Evolutionary conservation across 1,140 invertebrate species (phyloP).

Genomic region (Caenorhabditis elegans): DNA sequence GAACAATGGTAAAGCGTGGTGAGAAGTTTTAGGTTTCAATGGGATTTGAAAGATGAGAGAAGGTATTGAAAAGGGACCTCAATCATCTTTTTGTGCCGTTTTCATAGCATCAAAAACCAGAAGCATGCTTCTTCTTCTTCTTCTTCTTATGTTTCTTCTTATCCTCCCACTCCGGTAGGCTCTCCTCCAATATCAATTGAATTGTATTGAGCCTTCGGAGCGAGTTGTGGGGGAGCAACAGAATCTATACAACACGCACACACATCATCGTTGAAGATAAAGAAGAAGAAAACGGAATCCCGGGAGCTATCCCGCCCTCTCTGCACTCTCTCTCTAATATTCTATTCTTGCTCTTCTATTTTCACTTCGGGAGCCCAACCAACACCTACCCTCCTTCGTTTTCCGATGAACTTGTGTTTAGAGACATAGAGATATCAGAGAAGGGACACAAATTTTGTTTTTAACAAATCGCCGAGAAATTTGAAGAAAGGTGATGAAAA

Average conservation of each 20-base stretch:
- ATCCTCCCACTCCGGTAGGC: constrained; percentile 25
- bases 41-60: neutral
- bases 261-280: constrained; percentile 5
- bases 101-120: constrained; percentile 27
- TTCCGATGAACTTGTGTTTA: neutral
- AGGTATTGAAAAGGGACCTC: neutral
- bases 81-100: constrained; percentile 9
- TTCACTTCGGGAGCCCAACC: neutral
- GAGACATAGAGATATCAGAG: neutral
- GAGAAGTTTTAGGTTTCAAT: constrained; percentile 7
- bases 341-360: neutral
- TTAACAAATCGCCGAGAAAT: neutral
- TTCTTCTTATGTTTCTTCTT: neutral
- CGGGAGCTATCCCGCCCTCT: constrained; percentile 18
- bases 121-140: constrained; percentile 10
- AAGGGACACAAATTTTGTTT: constrained; percentile 23
- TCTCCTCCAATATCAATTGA: constrained; percentile 26
- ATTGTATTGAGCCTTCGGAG: neutral
- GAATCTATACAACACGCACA: constrained; percentile 11
- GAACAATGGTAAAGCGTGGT: no score
- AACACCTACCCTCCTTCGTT: constrained; percentile 19
- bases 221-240: constrained; percentile 14
- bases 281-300: neutral
- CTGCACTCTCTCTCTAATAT: neutral
- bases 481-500: neutral